These are phyloP conservation scores for Drosophila grimshawi DNA, from an alignment of 1,140 invertebrate genomes.

Conservation along the genomic window DNA sequence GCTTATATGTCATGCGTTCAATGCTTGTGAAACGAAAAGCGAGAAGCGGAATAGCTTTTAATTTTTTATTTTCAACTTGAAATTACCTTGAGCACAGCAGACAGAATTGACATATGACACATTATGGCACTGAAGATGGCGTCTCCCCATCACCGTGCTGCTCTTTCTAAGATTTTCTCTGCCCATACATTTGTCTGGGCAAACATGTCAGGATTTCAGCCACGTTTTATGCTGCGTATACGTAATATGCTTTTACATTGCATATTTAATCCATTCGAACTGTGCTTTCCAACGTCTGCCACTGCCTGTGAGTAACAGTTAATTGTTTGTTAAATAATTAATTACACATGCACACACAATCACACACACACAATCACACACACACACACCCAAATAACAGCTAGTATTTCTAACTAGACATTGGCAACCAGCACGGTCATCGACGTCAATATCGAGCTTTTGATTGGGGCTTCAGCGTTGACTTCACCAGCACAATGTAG, in stretches of 20 bases:
- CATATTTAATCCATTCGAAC: conserved; percentile 73
- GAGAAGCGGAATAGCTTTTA: conserved; percentile 3
- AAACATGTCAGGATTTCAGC: background rate
- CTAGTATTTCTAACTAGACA: conserved; percentile 28
- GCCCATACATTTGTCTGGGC: background rate
- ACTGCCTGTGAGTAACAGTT: conserved; percentile 48
- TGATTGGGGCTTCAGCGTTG: conserved; percentile 51
- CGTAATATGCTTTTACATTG: conserved; percentile 40
- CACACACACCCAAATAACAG: background rate
- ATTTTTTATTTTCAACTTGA: conserved; percentile 4
- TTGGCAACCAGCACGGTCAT: conserved; percentile 18
- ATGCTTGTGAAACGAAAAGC: conserved; percentile 20
- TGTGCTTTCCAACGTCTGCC: conserved; percentile 57
- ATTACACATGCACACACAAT: conserved; percentile 48
- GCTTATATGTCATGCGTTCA: conserved; percentile 22
- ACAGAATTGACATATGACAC: conserved; percentile 27
- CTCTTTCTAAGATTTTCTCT: background rate
- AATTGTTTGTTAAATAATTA: conserved; percentile 79
- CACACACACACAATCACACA: conserved; percentile 18
- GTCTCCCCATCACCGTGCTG: background rate
- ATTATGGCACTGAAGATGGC: background rate
- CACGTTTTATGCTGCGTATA: conserved; percentile 36
- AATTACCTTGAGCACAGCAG: conserved; percentile 27
- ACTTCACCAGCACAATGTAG: conserved; percentile 26
- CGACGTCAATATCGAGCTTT: conserved; percentile 70